Conservation (phyloP, 2,797 vertebrate genomes). For the Passerculus sandwichensis region DNA sequence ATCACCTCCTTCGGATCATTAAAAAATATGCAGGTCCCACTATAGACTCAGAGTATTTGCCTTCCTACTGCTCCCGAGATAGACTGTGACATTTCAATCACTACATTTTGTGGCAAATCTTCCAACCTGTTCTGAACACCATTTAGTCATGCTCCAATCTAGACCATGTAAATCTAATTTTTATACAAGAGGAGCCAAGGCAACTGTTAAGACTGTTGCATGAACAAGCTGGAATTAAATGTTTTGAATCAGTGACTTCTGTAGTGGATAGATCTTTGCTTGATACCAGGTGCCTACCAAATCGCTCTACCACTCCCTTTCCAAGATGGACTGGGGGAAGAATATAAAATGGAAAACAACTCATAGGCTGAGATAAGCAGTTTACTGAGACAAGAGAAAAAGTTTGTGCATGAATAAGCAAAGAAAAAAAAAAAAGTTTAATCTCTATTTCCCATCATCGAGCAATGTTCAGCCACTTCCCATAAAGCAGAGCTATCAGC, state of each 20-base stretch:
- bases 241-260: neutral
- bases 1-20: neutral
- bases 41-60: neutral
- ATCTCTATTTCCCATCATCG: neutral
- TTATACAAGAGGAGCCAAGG: neutral
- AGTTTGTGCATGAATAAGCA: neutral
- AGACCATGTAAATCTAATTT: neutral
- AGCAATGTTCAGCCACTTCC: neutral
- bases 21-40: neutral
- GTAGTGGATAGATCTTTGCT: neutral
- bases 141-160: neutral
- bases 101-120: neutral
- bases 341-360: neutral
- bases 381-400: neutral
- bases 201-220: neutral
- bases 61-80: neutral
- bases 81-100: neutral
- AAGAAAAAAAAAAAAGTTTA: neutral
- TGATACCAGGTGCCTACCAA: neutral
- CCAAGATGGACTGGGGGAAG: neutral
- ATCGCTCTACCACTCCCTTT: neutral
- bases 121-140: neutral
- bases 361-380: neutral
- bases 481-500: neutral
- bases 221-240: neutral